Evolutionary conservation across 2,113 vertebrate genomes (phyloP).

Genomic region (Zosterops japonicus): DNA sequence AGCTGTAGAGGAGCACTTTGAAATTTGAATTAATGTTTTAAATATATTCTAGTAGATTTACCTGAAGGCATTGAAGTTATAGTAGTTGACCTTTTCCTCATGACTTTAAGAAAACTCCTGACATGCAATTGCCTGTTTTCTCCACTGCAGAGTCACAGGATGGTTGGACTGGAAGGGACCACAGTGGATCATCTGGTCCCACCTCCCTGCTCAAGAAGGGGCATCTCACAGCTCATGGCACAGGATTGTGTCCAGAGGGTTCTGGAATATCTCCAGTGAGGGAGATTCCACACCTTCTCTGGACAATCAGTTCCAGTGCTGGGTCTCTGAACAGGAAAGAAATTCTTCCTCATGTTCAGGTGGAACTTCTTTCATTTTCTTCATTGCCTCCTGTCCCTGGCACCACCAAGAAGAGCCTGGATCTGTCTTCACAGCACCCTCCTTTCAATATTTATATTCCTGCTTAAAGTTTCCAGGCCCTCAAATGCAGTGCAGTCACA

Average conservation of each 20-base stretch:
- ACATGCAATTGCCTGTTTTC: not conserved
- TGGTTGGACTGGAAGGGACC: not conserved
- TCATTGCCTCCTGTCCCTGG: not conserved
- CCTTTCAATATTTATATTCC: not conserved
- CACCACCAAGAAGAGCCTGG: not conserved
- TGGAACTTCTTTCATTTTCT: not conserved
- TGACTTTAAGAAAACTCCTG: not conserved
- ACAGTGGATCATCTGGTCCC: not conserved
- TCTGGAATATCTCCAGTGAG: not conserved
- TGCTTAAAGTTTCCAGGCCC: not conserved
- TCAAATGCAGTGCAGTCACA: not conserved
- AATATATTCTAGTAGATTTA: not conserved
- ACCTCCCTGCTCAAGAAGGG: not conserved
- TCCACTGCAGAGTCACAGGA: not conserved
- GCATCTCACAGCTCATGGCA: rapidly evolving
- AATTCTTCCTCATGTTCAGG: not conserved
- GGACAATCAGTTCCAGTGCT: not conserved
- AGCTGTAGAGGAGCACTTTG: not conserved
- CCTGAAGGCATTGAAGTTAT: not conserved
- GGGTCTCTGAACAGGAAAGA: rapidly evolving
- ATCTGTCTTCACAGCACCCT: not conserved
- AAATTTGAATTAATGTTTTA: not conserved
- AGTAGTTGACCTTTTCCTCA: not conserved
- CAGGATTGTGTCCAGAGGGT: rapidly evolving
- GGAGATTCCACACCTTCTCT: not conserved